These are phyloP conservation scores for Osmerus eperlanus DNA, from an alignment of 2,113 vertebrate species.

Conservation along the genomic window DNA sequence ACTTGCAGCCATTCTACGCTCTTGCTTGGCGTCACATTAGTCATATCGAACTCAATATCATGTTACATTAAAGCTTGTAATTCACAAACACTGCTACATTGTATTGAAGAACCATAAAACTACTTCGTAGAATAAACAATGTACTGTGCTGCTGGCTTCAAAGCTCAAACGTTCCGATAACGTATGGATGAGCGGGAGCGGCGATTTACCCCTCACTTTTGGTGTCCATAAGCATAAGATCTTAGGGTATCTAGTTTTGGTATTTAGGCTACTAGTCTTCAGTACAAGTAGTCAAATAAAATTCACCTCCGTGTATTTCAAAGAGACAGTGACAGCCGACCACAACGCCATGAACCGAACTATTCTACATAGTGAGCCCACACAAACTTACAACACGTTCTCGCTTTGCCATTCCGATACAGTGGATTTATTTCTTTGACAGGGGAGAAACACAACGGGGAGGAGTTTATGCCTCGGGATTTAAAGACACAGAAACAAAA, in stretches of 20 bases:
- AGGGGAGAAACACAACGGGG: constrained; percentile 45
- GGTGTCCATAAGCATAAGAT: constrained; percentile 35
- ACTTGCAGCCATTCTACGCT: constrained; percentile 92
- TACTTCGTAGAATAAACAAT: background rate
- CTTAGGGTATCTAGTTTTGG: background rate
- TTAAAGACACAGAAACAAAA: constrained; percentile 61
- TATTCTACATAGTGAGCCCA: constrained; percentile 19
- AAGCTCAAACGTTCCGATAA: constrained; percentile 31
- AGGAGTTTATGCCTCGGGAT: constrained; percentile 53
- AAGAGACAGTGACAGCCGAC: background rate
- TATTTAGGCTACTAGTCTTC: background rate
- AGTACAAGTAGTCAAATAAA: background rate
- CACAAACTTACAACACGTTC: constrained; percentile 23
- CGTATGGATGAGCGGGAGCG: constrained; percentile 43
- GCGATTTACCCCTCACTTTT: constrained; percentile 48
- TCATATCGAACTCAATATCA: constrained; percentile 73
- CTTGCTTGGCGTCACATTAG: constrained; percentile 89
- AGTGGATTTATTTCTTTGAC: constrained; percentile 54
- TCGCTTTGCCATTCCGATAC: constrained; percentile 58
- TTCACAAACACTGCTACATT: constrained; percentile 45
- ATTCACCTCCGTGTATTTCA: background rate
- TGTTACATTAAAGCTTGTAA: constrained; percentile 39
- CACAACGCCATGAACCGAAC: constrained; percentile 27
- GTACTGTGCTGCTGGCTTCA: background rate
- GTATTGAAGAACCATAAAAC: background rate